Base-by-base conservation (phyloP, 2,113 vertebrate genomes). In the Eublepharis macularius region DNA sequence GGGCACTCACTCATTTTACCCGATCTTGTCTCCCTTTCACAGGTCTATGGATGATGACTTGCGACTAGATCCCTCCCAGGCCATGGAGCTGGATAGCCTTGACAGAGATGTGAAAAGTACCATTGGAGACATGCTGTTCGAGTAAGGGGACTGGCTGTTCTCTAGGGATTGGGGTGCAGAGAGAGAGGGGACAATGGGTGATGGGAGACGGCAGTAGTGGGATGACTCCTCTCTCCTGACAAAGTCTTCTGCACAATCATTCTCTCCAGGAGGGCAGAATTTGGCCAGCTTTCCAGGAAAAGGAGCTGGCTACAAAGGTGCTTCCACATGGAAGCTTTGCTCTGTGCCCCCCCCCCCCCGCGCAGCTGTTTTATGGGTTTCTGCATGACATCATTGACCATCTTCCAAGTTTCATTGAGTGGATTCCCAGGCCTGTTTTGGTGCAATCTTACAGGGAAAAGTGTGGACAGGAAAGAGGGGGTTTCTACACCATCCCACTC, bases 21-120 rank as follows among this genome's bases (percentile, higher is more conserved):
- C 54, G 3, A 39, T 36, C 2, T 21, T 14, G 10, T 60, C 4
- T 49, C n/a, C 12, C 36, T 41, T 72, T 69, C 1, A 36, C 43
- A 92, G 91, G 43, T n/a, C 19, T 4, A 43, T 86, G 7, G 86
- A 83, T 24, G 86, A 87, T 5, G 86, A 83, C 9, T 75, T 73
- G n/a, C 43, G n/a, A 9, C 49, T 47, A n/a, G 85, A 82, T 77
- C 54, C 39, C 66, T 65, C 43, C 17, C 34, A 70, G 43, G 74
- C 66, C 47, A 10, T 74, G 45, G 84, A 92, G 65, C 63, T 90
- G 80, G 89, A 92, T 80, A 90, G 76, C 73, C 82, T 90, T 47
- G 89, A 92, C 41, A 80, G 81, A 11, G 87, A 90, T 11, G 86
- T 85, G 63, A 89, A 90, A 82, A 82, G 79, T 47, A 86, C 85